Conservation (phyloP, 53 echinoderm and acorn worm genomes). For the Echinometra lucunter region DNA sequence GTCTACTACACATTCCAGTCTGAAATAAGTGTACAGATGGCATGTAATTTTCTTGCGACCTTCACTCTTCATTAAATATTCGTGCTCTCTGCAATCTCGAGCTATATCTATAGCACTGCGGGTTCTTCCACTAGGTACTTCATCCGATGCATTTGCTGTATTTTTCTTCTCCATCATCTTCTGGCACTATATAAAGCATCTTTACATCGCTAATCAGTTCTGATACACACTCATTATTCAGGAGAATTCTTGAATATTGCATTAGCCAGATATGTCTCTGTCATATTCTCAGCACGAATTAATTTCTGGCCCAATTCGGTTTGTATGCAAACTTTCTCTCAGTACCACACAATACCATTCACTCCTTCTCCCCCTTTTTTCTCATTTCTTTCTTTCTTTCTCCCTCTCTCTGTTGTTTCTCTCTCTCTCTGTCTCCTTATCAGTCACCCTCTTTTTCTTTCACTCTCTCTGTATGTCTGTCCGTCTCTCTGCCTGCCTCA, state of each 20-base stretch:
- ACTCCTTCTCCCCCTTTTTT: not conserved
- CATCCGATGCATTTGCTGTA: not conserved
- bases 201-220: not conserved
- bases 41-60: constrained; percentile 13
- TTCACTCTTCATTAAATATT: constrained; percentile 50
- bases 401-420: not conserved
- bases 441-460: not conserved
- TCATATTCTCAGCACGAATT: not conserved
- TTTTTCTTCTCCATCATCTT: not conserved
- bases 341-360: not conserved
- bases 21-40: constrained; percentile 25
- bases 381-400: not conserved
- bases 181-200: not conserved
- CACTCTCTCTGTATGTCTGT: not conserved
- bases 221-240: constrained; percentile 7
- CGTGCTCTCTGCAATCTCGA: not conserved
- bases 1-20: not conserved
- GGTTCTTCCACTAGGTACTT: not conserved
- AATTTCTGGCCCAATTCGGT: not conserved
- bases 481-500: not conserved
- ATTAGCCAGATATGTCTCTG: not conserved
- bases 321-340: not conserved
- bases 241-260: not conserved
- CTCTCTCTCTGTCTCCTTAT: not conserved
- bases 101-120: not conserved